Percentiles rank a stretch among this genome's conserved stretches.
phyloP scores from a whole-genome alignment of 2,797 vertebrate species.

The Enteromius argenteus region DNA sequence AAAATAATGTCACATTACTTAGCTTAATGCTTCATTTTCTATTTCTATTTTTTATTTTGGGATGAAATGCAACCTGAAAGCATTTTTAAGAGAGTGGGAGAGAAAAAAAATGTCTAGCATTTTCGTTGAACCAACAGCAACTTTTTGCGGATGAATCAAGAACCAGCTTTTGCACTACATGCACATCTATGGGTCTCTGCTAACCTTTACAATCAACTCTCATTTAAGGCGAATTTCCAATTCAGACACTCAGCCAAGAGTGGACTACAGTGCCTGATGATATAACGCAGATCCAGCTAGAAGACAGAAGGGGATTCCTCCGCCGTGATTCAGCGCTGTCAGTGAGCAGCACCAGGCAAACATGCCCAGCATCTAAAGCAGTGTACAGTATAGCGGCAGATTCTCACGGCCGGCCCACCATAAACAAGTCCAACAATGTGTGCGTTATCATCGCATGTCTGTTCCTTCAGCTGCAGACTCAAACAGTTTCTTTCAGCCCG shows the following conservation, averaged over 20 bases:
- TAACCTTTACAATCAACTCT: constrained; percentile 24
- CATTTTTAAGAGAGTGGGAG: neutral
- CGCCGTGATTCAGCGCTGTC: constrained; percentile 21
- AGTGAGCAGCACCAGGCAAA: constrained; percentile 34
- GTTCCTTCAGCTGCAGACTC: neutral
- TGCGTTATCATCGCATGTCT: constrained; percentile 18
- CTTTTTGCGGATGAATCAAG: neutral
- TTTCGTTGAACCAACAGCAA: neutral
- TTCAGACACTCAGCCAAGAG: constrained; percentile 7
- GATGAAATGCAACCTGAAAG: neutral
- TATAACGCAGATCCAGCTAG: constrained; percentile 21
- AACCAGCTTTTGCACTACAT: neutral
- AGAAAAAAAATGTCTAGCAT: neutral
- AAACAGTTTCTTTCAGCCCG: neutral
- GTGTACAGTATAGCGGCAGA: constrained; percentile 38
- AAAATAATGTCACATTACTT: neutral
- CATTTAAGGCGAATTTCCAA: constrained; percentile 13
- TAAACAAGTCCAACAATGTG: constrained; percentile 13
- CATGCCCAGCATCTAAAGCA: constrained; percentile 48
- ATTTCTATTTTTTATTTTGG: neutral
- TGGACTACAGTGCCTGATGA: constrained; percentile 23
- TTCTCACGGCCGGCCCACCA: constrained; percentile 2
- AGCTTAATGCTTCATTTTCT: neutral
- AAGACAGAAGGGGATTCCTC: constrained; percentile 6
- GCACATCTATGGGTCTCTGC: neutral